Evolutionary conservation across 1,140 invertebrate species (phyloP).

Genomic region (Frieseomelitta varia): DNA sequence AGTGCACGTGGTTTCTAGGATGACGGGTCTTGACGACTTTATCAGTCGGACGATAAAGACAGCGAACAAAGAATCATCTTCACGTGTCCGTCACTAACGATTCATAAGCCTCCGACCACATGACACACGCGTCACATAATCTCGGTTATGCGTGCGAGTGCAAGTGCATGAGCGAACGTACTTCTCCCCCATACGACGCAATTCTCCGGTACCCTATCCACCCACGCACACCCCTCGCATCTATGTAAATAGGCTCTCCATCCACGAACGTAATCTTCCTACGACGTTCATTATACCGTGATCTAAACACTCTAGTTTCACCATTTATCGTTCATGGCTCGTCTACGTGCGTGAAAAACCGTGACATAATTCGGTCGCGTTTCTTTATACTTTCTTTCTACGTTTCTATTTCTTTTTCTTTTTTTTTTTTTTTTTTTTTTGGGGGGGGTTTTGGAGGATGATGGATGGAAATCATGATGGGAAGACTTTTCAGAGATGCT

Average conservation of each 20-base stretch:
- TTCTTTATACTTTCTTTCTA: not conserved
- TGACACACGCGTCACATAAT: slow-evolving; percentile 56
- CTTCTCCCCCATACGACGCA: slow-evolving; percentile 45
- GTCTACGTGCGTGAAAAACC: not conserved
- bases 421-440: not conserved
- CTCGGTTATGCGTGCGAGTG: slow-evolving; percentile 30
- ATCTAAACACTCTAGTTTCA: slow-evolving; percentile 39
- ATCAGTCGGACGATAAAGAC: slow-evolving; percentile 10
- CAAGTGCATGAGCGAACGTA: slow-evolving; percentile 34
- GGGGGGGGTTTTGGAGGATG: no score
- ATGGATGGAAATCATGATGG: not conserved
- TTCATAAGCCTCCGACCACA: slow-evolving; percentile 41
- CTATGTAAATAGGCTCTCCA: slow-evolving; percentile 53
- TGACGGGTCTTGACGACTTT: slow-evolving; percentile 1
- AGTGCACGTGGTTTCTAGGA: slow-evolving; percentile 7
- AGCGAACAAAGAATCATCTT: slow-evolving; percentile 48
- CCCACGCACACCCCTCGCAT: slow-evolving; percentile 46
- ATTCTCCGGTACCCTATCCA: slow-evolving; percentile 53
- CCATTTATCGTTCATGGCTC: slow-evolving; percentile 5
- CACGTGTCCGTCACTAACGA: slow-evolving; percentile 55
- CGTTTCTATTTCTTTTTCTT: not conserved
- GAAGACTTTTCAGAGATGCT: not conserved
- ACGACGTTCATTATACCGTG: slow-evolving; percentile 50
- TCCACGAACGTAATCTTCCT: slow-evolving; percentile 53
- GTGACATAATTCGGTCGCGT: slow-evolving; percentile 4